These are phyloP conservation scores for Lycophotia porphyrea DNA, from an alignment of 2,888 invertebrate genomes.

Conservation along the genomic window DNA sequence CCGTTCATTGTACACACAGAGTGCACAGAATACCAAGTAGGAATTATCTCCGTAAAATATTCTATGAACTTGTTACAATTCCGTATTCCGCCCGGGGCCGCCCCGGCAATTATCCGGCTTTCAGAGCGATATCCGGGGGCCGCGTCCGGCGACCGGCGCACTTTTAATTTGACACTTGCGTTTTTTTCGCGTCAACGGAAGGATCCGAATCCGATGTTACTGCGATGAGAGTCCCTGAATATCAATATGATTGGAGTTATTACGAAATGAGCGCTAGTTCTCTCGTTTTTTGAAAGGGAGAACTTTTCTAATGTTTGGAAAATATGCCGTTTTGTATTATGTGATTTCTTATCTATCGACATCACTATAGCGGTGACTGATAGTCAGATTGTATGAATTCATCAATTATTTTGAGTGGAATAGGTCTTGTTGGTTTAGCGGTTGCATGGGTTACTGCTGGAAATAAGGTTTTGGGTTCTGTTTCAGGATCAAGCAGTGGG, in stretches of 20 bases:
- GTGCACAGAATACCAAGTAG: conserved; percentile 53
- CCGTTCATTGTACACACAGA: neutral
- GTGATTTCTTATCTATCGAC: neutral
- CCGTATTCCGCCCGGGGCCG: conserved; percentile 25
- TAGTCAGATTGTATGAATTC: neutral
- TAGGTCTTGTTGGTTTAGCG: neutral
- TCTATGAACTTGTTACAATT: conserved; percentile 53
- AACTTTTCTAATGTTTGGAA: neutral
- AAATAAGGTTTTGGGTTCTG: neutral
- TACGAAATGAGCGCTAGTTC: neutral
- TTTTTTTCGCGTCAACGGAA: conserved; percentile 79
- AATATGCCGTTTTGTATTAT: neutral
- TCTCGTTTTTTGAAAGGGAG: neutral
- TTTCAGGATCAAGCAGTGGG: neutral
- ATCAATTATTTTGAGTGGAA: neutral
- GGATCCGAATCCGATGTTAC: conserved; percentile 80
- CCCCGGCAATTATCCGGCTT: conserved; percentile 64
- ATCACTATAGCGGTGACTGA: neutral
- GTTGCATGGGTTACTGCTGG: neutral
- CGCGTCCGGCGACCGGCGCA: conserved; percentile 72
- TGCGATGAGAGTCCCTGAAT: conserved; percentile 45
- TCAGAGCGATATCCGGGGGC: conserved; percentile 74
- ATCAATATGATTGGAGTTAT: conserved; percentile 40
- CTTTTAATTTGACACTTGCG: conserved; percentile 79
- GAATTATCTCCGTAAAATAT: conserved; percentile 57